Percentiles rank a stretch among this genome's conserved stretches.
These are phyloP conservation scores for Peromyscus melanophrys DNA, from an alignment of 2,797 vertebrate species.

Conservation along the genomic window DNA sequence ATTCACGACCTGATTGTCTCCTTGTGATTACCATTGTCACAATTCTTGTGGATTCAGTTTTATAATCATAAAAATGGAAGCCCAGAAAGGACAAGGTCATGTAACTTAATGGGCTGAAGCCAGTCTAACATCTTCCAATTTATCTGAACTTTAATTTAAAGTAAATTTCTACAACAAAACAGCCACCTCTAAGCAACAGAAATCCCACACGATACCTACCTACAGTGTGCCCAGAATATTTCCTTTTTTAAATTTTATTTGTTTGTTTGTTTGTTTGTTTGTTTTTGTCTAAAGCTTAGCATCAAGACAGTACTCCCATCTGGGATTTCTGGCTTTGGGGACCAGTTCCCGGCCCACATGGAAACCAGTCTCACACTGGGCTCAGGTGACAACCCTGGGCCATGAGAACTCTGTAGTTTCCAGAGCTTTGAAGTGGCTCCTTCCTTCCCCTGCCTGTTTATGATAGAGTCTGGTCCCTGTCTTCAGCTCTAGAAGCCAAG, in stretches of 20 bases:
- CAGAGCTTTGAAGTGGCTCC: not conserved
- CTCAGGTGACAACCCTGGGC: not conserved
- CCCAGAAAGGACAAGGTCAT: not conserved
- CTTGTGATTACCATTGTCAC: not conserved
- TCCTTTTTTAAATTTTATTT: not conserved
- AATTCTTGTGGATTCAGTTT: not conserved
- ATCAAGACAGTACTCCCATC: not conserved
- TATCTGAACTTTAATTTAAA: constrained; percentile 1
- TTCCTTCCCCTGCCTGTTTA: not conserved
- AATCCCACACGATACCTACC: not conserved
- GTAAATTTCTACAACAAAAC: not conserved
- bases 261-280: not conserved
- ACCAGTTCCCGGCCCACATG: not conserved
- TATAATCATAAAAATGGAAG: not conserved
- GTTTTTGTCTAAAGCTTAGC: not conserved
- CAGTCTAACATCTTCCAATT: not conserved
- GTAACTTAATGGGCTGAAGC: not conserved
- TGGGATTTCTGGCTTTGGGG: not conserved
- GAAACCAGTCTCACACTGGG: not conserved
- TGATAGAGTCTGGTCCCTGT: not conserved
- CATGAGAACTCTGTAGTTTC: too few relatives aligned
- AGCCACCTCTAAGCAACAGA: not conserved
- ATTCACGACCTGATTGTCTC: not conserved
- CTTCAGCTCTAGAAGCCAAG: not conserved
- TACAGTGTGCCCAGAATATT: not conserved